These are phyloP conservation scores for Propithecus deckenii DNA, from an alignment of 2,797 vertebrate species.

Conservation along the genomic window DNA sequence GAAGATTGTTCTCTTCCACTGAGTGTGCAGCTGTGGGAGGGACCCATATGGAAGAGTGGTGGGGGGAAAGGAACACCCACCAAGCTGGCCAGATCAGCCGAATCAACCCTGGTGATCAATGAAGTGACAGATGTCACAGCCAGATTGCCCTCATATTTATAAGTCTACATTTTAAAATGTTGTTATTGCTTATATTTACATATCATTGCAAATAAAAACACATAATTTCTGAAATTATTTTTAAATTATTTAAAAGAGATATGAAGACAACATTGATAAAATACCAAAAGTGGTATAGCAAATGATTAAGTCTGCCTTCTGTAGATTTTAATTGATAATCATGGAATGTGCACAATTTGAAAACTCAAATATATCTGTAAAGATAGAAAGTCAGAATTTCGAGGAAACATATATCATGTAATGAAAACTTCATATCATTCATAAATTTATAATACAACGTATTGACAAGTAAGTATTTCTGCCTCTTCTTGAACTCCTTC, in stretches of 20 bases:
- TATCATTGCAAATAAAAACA: not conserved
- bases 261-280: not conserved
- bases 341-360: no score
- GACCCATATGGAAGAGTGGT: no score
- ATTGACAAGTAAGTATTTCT: not conserved
- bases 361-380: not conserved
- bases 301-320: not conserved
- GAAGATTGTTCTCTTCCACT: not conserved
- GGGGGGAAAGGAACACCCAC: no score
- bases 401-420: not conserved
- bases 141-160: accelerated
- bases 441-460: not conserved
- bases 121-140: no score
- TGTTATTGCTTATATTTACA: not conserved
- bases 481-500: not conserved
- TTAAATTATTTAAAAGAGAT: not conserved
- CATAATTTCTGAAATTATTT: not conserved
- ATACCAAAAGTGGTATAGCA: not conserved
- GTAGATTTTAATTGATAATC: not conserved
- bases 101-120: not conserved
- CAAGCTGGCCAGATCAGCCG: not conserved
- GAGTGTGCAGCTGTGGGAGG: not conserved
- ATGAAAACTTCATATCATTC: not conserved
- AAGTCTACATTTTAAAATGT: not conserved
- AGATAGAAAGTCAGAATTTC: not conserved